Evolutionary conservation across 2,888 invertebrate species (phyloP).

Genomic region (Pristionchus arcanus): DNA sequence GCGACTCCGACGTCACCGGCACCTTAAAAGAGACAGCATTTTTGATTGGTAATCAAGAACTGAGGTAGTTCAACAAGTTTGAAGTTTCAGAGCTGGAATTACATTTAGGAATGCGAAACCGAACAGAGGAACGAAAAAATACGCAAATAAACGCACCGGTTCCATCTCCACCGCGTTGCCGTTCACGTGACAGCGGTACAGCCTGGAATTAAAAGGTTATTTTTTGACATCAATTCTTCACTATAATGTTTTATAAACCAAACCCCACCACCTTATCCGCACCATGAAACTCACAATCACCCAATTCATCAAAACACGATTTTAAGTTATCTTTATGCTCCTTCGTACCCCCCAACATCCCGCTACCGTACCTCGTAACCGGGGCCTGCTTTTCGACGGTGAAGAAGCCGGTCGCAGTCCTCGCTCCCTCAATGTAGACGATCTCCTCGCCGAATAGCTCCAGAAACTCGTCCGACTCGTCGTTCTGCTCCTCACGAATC

Average conservation of each 20-base stretch:
- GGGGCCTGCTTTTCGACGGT: slow-evolving; percentile 85
- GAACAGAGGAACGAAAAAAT: background rate
- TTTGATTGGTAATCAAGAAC: no score
- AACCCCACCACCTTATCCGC: background rate
- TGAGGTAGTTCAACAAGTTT: no score
- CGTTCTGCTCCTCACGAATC: slow-evolving; percentile 95
- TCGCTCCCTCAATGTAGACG: slow-evolving; percentile 96
- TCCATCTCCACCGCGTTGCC: slow-evolving; percentile 82
- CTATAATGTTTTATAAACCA: background rate
- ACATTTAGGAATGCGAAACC: no score
- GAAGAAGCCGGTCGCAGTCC: slow-evolving; percentile 96
- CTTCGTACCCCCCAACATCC: background rate
- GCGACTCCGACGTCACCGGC: slow-evolving; percentile 82
- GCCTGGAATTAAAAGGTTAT: slow-evolving; percentile 56
- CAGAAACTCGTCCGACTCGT: slow-evolving; percentile 96
- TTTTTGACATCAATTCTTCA: background rate
- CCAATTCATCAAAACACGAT: background rate
- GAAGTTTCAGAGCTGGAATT: no score
- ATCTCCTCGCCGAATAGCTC: slow-evolving; percentile 92
- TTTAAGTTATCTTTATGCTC: background rate
- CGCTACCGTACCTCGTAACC: slow-evolving; percentile 62
- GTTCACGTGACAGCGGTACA: slow-evolving; percentile 76
- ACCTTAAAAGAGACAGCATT: slow-evolving; percentile 55
- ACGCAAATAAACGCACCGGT: slow-evolving; percentile 71
- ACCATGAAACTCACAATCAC: background rate